Base-by-base conservation (phyloP, 2,888 invertebrate species). In the Oxyteleia sp. region DNA sequence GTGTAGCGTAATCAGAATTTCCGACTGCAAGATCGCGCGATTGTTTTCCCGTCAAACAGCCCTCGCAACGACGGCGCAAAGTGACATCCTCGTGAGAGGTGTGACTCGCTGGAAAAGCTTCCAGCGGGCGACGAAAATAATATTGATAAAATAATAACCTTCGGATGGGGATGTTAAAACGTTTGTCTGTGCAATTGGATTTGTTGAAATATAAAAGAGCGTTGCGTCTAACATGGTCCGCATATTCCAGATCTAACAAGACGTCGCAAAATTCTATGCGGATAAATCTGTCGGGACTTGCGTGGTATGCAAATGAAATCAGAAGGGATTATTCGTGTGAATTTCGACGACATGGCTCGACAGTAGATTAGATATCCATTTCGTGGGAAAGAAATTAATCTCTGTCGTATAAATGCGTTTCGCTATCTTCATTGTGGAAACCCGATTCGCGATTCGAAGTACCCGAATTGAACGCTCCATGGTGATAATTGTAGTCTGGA, bases 361-460 rank as follows among this genome's bases (percentile, higher is more conserved):
- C 59, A 53, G 78, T 69, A 78, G 71, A 79, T 71, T 71, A 79
- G 71, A 55, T 69, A 79, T 71, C 71, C 55, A 45, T 63, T 79
- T 79, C 53, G 38, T 16, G 32, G 38, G 45, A 69, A 69, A 78
- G 66, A 69, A 45, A 18, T 64, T 75, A 61, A 61, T 78, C 53
- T 51, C 43, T 20, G 32, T 47, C 47, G 47, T 41, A 64, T 49
- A 45, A 51, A 45, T 35, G 15, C 41, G 11, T 10, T 11, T n/a
- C 11, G 2, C 2, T 38, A 47, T 53, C 53, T 49, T 57, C 45
- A 66, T 47, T 57, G 75, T 35, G 35, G 43, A 64, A 63, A 11
- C n/a, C 10, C 11, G 38, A 4, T 41, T 32, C 10, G 20, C 64
- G 16, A 64, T n/a, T n/a, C n/a, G n/a, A n/a, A n/a, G n/a, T n/a